These are phyloP conservation scores for Chrysemys picta DNA, from an alignment of 2,113 vertebrate genomes.

Conservation along the genomic window DNA sequence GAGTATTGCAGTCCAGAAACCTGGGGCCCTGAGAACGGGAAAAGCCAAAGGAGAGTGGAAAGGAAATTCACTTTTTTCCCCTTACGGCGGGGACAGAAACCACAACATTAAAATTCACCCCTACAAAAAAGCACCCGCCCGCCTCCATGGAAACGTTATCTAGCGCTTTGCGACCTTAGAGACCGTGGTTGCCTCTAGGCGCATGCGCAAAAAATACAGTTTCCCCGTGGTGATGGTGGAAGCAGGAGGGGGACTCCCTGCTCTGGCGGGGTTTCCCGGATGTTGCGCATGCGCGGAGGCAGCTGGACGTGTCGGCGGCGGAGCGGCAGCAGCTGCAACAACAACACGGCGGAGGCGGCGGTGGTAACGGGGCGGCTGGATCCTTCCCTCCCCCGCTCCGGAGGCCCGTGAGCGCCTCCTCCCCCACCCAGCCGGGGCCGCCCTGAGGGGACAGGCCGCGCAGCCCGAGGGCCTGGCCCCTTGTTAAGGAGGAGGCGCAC, in stretches of 20 bases:
- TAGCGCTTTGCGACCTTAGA: neutral
- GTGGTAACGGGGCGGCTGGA: neutral
- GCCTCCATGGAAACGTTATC: neutral
- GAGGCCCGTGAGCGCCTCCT: neutral
- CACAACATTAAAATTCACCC: neutral
- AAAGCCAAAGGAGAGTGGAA: neutral
- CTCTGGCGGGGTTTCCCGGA: constrained; percentile 8
- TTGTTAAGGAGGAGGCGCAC: neutral
- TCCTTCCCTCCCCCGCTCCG: neutral
- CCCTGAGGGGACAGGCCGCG: neutral
- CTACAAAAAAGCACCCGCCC: neutral
- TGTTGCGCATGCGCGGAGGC: constrained; percentile 23
- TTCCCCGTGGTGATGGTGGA: neutral
- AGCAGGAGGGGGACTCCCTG: neutral
- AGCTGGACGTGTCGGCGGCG: constrained; percentile 3
- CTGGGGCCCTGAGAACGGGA: neutral
- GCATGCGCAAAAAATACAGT: neutral
- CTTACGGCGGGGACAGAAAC: neutral
- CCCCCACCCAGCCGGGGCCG: neutral
- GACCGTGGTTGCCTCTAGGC: neutral
- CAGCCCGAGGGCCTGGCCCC: neutral
- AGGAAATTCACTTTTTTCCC: neutral
- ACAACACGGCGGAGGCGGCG: neutral
- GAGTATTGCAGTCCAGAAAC: neutral
- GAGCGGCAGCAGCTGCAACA: neutral